Conservation (phyloP, 2,797 vertebrate species). For the Bovichtus variegatus region DNA sequence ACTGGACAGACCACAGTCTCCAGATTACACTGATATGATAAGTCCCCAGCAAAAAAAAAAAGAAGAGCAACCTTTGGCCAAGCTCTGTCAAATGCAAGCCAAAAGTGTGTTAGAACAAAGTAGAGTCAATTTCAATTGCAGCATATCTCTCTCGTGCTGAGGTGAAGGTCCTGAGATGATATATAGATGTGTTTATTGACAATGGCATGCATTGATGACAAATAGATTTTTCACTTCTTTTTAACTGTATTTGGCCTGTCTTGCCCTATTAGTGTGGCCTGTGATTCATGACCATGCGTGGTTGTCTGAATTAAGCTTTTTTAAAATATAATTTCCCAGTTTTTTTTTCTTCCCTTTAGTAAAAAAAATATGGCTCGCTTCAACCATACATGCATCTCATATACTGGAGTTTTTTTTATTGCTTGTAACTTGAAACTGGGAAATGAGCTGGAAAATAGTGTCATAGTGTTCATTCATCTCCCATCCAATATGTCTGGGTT, state of each 20-base stretch:
- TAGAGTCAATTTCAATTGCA: constrained; percentile 43
- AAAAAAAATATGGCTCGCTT: constrained; percentile 47
- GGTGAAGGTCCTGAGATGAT: constrained; percentile 54
- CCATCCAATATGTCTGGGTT: constrained; percentile 41
- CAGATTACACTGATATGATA: constrained; percentile 76
- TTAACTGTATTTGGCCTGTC: constrained; percentile 55
- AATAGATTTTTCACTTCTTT: constrained; percentile 67
- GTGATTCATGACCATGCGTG: constrained; percentile 62
- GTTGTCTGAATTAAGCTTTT: constrained; percentile 37
- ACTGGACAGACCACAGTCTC: constrained; percentile 66
- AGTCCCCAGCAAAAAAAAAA: constrained; percentile 35
- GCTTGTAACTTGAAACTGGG: constrained; percentile 65
- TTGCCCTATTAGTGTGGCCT: constrained; percentile 30
- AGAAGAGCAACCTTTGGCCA: constrained; percentile 52
- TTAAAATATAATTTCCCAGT: constrained; percentile 38
- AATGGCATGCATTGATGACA: constrained; percentile 53
- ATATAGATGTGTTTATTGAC: constrained; percentile 61
- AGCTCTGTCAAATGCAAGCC: constrained; percentile 44
- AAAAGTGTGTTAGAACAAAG: constrained; percentile 36
- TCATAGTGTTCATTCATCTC: constrained; percentile 56
- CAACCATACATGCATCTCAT: constrained; percentile 40
- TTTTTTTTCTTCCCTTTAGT: constrained; percentile 36
- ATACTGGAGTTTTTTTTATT: constrained; percentile 40
- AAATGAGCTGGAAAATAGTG: constrained; percentile 68
- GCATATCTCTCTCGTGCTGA: constrained; percentile 41